Percentiles rank a stretch among this genome's conserved stretches.
phyloP scores from a whole-genome alignment of 2,113 vertebrate genomes.

The Pseudonaja textilis region DNA sequence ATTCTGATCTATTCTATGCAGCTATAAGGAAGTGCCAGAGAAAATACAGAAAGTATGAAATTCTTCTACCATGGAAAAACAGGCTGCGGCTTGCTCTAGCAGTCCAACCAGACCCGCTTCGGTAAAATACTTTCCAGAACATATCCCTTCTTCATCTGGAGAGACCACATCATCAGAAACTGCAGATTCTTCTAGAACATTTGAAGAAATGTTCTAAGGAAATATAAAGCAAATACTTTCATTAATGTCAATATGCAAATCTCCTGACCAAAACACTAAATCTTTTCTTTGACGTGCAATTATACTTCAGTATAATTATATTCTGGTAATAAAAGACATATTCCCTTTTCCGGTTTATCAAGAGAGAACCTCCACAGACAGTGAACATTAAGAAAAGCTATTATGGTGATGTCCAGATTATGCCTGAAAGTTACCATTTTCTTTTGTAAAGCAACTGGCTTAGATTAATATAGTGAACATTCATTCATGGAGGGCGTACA shows the following conservation, averaged over 20 bases:
- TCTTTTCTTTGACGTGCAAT: not conserved
- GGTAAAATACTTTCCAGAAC: constrained; percentile 98
- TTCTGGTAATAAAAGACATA: not conserved
- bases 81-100: constrained; percentile 93
- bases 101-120: constrained; percentile 95
- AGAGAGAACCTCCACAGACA: not conserved
- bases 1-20: not conserved
- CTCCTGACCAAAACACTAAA: not conserved
- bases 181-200: constrained; percentile 96
- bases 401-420: not conserved
- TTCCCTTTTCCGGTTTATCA: not conserved
- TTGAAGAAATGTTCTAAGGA: constrained; percentile 93
- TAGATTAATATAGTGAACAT: not conserved
- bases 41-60: constrained; percentile 43
- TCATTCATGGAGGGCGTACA: not conserved
- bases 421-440: not conserved
- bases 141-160: constrained; percentile 98
- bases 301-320: not conserved
- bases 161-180: constrained; percentile 98
- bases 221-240: constrained; percentile 6
- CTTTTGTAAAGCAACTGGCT: not conserved
- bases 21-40: not conserved
- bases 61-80: constrained; percentile 91
- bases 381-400: not conserved
- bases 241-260: not conserved